Evolutionary conservation across 2,797 vertebrate genomes (phyloP).

Genomic region (Corythornis leucogaster): DNA sequence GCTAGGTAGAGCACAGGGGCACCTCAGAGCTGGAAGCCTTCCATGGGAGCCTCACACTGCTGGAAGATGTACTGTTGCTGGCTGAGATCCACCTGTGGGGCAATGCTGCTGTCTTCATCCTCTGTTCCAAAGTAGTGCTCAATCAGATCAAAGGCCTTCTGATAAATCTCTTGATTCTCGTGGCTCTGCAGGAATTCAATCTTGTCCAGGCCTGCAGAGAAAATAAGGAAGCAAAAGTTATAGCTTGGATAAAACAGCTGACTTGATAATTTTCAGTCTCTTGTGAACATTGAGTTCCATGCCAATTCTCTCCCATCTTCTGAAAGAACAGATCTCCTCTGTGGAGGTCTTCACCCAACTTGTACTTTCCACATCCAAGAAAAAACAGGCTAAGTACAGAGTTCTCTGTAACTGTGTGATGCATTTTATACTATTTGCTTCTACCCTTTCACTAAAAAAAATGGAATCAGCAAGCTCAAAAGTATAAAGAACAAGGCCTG

Average conservation of each 20-base stretch:
- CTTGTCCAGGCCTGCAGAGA: slow-evolving; percentile 91
- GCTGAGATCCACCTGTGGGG: slow-evolving; percentile 92
- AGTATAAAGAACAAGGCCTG: background rate
- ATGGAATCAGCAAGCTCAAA: background rate
- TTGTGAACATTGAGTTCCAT: background rate
- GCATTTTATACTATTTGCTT: background rate
- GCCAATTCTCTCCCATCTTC: background rate
- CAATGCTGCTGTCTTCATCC: slow-evolving; percentile 93
- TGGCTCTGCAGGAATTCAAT: slow-evolving; percentile 97
- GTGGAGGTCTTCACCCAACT: background rate
- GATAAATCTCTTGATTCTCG: slow-evolving; percentile 99
- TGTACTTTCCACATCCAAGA: background rate
- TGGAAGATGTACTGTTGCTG: slow-evolving; percentile 99
- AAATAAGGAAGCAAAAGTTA: slow-evolving; percentile 21
- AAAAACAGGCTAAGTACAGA: background rate
- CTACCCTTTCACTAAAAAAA: background rate
- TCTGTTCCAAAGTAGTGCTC: slow-evolving; percentile 98
- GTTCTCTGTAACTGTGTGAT: background rate
- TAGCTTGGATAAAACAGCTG: background rate
- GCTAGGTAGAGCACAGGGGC: slow-evolving; percentile 65
- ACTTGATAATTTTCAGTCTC: background rate
- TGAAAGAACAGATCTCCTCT: background rate
- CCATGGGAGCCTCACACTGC: slow-evolving; percentile 97
- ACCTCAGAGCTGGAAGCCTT: slow-evolving; percentile 96
- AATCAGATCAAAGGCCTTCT: slow-evolving; percentile 97